Conservation (phyloP, 2,113 vertebrate genomes). For the Mesoclemmys tuberculata region DNA sequence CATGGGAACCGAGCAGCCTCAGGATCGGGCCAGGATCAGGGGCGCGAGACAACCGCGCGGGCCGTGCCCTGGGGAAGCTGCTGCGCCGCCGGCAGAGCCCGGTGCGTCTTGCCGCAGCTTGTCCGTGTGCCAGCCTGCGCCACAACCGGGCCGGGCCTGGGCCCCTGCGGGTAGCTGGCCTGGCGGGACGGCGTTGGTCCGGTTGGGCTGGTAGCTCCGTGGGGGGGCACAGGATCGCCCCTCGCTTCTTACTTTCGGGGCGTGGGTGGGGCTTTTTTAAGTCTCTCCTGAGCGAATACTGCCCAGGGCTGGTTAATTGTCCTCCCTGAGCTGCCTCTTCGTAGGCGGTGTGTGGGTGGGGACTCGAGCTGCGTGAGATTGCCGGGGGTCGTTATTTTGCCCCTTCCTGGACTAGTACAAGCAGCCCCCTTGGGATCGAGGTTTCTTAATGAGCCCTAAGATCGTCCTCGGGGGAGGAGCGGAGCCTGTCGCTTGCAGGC, state of each 20-base stretch:
- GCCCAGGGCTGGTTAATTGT: too few relatives aligned
- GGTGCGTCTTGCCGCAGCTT: background rate
- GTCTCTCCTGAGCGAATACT: background rate
- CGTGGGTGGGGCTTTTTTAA: background rate
- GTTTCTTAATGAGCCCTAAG: too few relatives aligned
- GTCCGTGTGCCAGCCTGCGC: background rate
- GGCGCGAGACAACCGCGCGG: background rate
- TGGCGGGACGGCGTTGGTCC: background rate
- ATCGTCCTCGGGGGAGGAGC: background rate
- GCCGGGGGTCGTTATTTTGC: too few relatives aligned
- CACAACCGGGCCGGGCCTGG: fast-evolving
- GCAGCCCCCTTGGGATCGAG: background rate
- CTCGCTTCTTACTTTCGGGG: background rate
- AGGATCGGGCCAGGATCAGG: too few relatives aligned
- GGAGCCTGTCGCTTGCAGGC: background rate
- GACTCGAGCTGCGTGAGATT: too few relatives aligned
- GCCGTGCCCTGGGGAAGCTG: too few relatives aligned
- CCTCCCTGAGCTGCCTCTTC: too few relatives aligned
- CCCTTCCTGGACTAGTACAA: too few relatives aligned
- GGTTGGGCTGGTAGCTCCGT: background rate
- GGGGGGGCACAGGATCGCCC: background rate
- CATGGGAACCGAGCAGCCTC: too few relatives aligned
- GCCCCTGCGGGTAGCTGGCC: fast-evolving
- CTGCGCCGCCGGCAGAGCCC: too few relatives aligned
- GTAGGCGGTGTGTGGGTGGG: too few relatives aligned